These are phyloP conservation scores for Megalonaias nervosa DNA, from an alignment of 1,140 invertebrate species.

Conservation along the genomic window DNA sequence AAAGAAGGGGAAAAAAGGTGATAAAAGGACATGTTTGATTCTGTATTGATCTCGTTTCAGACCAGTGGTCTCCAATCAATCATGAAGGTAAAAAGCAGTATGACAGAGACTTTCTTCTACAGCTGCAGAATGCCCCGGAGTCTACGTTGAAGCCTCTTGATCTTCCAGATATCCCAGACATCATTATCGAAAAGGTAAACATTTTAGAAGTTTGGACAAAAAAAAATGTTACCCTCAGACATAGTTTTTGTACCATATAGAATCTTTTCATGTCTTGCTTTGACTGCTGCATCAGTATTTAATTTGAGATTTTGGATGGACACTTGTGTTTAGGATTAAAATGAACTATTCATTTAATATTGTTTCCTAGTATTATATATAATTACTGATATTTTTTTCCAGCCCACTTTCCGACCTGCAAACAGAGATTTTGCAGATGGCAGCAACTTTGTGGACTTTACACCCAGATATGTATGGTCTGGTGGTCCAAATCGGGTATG, in stretches of 20 bases:
- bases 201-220: too few species aligned
- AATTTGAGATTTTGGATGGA: too few species aligned
- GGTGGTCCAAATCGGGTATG: conserved; percentile 3
- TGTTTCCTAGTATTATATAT: neutral
- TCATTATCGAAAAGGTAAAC: conserved; percentile 74
- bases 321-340: too few species aligned
- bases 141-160: conserved; percentile 83
- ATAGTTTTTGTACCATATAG: too few species aligned
- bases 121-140: conserved; percentile 81
- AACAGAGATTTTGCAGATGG: neutral
- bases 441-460: conserved; percentile 50
- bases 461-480: conserved; percentile 47
- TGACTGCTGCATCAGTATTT: too few species aligned
- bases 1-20: too few species aligned
- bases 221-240: too few species aligned
- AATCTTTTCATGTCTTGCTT: too few species aligned
- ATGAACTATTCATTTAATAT: too few species aligned
- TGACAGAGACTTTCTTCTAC: conserved; percentile 83
- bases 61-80: conserved; percentile 91
- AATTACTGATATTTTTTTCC: conserved; percentile 3
- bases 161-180: conserved; percentile 76
- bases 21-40: too few species aligned
- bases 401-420: neutral
- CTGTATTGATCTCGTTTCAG: conserved; percentile 65
- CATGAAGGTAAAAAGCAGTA: conserved; percentile 83